Percentiles rank a stretch among this genome's conserved stretches.
These are phyloP conservation scores for Acrossocheilus wenchowensis DNA, from an alignment of 2,797 vertebrate genomes.

Conservation along the genomic window DNA sequence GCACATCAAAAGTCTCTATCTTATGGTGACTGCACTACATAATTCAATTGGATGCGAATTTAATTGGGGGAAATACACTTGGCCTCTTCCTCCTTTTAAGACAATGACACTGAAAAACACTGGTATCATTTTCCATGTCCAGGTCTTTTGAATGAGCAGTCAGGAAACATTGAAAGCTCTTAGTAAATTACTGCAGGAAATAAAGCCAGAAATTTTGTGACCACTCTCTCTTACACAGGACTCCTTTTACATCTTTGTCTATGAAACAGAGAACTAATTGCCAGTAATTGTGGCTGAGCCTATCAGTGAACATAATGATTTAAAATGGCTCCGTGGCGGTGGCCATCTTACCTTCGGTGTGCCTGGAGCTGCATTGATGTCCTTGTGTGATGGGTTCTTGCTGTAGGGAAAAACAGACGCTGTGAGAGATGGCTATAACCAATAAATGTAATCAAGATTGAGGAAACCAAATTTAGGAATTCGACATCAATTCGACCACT, in stretches of 20 bases:
- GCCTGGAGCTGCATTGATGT: constrained; percentile 86
- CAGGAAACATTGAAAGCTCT: constrained; percentile 57
- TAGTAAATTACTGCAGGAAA: constrained; percentile 61
- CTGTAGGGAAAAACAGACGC: constrained; percentile 72
- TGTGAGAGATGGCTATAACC: constrained; percentile 13
- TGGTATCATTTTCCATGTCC: constrained; percentile 51
- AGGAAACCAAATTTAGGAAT: not conserved
- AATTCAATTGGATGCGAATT: constrained; percentile 29
- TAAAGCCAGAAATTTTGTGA: constrained; percentile 52
- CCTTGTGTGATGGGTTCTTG: constrained; percentile 93
- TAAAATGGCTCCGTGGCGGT: not conserved
- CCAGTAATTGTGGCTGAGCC: constrained; percentile 49
- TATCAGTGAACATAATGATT: constrained; percentile 45
- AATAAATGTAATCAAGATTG: not conserved
- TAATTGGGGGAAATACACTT: constrained; percentile 27
- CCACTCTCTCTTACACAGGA: constrained; percentile 52
- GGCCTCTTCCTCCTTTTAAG: constrained; percentile 42
- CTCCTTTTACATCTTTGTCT: constrained; percentile 49
- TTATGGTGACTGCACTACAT: constrained; percentile 8
- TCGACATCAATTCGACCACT: not conserved
- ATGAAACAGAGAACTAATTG: constrained; percentile 53
- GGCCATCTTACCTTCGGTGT: constrained; percentile 92
- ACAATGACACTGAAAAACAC: constrained; percentile 51
- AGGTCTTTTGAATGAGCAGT: constrained; percentile 49
- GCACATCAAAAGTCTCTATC: constrained; percentile 20